A percentile compares a stretch with the other conserved stretches of the same genome.
Conservation (phyloP, 1,140 invertebrate genomes). For the Planococcus citri region DNA sequence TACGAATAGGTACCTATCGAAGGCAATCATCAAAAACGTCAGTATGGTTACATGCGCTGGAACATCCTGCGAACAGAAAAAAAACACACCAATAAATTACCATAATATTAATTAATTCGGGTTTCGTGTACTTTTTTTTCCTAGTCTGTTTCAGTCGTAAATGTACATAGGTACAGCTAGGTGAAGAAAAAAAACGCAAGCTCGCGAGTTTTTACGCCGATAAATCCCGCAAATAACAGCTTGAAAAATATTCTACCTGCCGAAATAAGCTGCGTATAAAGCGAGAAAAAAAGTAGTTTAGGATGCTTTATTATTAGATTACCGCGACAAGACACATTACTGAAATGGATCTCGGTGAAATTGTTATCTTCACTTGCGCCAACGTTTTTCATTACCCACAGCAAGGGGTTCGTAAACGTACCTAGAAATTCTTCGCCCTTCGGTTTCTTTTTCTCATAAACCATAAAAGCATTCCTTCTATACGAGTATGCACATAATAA, state of each 20-base stretch:
- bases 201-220: no score
- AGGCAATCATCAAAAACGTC: conserved; percentile 54
- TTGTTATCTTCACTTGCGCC: neutral
- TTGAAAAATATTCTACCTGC: no score
- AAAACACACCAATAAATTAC: conserved; percentile 9
- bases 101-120: neutral
- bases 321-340: neutral
- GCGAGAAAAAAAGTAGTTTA: neutral
- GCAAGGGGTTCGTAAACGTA: neutral
- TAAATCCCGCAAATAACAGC: no score
- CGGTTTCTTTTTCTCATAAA: no score
- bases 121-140: no score
- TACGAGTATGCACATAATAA: no score
- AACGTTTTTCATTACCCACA: neutral
- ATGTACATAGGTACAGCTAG: neutral
- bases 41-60: conserved; percentile 55
- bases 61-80: conserved; percentile 51
- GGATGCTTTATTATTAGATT: neutral
- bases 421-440: no score
- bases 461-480: no score
- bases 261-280: neutral
- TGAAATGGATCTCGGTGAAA: neutral
- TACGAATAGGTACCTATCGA: conserved; percentile 50
- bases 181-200: no score
- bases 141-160: neutral